A percentile compares a stretch with the other conserved stretches of the same genome.
Evolutionary conservation across 1,140 invertebrate species (phyloP).

Genomic region (Patella vulgata): DNA sequence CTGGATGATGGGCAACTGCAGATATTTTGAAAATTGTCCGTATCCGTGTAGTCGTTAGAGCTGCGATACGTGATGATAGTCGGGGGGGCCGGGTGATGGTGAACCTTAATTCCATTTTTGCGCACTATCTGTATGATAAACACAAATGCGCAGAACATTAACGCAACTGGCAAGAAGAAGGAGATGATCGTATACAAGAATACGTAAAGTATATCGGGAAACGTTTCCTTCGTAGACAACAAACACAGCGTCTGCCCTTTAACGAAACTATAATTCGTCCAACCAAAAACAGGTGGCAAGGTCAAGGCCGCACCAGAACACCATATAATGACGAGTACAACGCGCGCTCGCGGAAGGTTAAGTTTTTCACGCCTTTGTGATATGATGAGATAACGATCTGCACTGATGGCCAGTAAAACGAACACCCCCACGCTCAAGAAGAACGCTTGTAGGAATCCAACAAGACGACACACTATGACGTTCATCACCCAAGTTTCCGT

Average conservation of each 20-base stretch:
- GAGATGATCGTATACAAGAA: constrained; percentile 16
- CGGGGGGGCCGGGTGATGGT: constrained; percentile 16
- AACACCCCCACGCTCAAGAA: constrained; percentile 24
- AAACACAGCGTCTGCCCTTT: constrained; percentile 18
- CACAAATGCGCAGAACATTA: constrained; percentile 34
- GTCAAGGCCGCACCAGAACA: constrained; percentile 13
- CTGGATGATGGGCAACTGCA: no score
- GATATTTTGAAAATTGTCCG: no score
- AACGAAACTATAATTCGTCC: constrained; percentile 28
- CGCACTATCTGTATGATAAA: constrained; percentile 36
- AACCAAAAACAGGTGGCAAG: constrained; percentile 36
- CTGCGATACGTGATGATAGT: background rate
- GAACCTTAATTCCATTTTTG: constrained; percentile 29
- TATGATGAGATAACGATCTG: constrained; percentile 46
- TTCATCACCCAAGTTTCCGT: constrained; percentile 18
- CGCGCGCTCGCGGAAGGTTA: constrained; percentile 27
- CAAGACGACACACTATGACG: constrained; percentile 14
- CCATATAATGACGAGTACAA: constrained; percentile 31
- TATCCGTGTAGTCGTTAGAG: no score
- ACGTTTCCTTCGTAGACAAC: background rate
- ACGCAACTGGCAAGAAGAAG: constrained; percentile 28
- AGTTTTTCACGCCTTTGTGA: constrained; percentile 38
- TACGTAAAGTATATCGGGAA: constrained; percentile 19
- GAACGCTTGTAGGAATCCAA: constrained; percentile 25
- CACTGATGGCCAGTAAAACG: constrained; percentile 38